A percentile compares a stretch with the other conserved stretches of the same genome.
Evolutionary conservation across 2,797 vertebrate genomes (phyloP).

Genomic region (Babyrousa celebensis): DNA sequence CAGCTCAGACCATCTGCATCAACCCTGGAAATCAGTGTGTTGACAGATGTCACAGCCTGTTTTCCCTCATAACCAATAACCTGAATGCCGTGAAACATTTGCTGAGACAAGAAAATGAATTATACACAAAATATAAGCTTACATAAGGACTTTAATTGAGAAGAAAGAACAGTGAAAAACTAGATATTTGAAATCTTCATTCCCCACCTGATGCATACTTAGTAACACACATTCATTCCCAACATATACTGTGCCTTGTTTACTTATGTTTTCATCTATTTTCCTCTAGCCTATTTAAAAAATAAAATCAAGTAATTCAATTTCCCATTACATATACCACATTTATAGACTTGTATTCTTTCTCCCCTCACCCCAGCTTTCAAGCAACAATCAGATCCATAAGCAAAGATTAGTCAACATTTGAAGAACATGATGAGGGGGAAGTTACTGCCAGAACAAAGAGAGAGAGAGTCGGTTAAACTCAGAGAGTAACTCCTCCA

Average conservation of each 20-base stretch:
- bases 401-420: neutral
- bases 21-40: conserved; percentile 61
- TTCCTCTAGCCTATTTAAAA: neutral
- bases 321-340: neutral
- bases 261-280: conserved; percentile 7
- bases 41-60: conserved; percentile 70
- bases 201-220: neutral
- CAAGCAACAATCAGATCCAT: neutral
- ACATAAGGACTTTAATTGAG: neutral
- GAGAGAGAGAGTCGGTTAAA: neutral
- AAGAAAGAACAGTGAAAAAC: conserved; percentile 21
- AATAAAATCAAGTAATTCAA: conserved; percentile 45
- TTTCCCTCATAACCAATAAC: conserved; percentile 38
- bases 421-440: neutral
- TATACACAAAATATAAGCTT: conserved; percentile 49
- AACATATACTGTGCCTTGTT: neutral
- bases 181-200: neutral
- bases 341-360: neutral
- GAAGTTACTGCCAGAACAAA: neutral
- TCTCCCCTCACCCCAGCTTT: neutral
- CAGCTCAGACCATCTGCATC: conserved; percentile 77
- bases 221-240: neutral
- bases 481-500: neutral
- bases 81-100: conserved; percentile 55
- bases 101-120: conserved; percentile 62